Evolutionary conservation across 2,888 invertebrate species (phyloP).

Genomic region (Entomobrya proxima): DNA sequence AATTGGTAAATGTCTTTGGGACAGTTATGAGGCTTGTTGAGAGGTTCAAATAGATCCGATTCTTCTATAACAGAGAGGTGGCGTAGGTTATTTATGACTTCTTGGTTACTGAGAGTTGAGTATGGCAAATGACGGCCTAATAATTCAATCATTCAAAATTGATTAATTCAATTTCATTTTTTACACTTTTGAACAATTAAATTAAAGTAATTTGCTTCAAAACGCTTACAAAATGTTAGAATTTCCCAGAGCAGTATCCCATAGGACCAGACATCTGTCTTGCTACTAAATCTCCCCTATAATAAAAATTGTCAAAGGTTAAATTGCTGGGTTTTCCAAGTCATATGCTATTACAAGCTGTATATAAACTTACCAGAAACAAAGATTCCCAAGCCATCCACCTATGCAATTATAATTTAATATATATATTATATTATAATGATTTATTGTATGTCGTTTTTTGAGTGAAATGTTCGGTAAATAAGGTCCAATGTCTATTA

Average conservation of each 20-base stretch:
- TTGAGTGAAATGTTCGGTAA: no score
- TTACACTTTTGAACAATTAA: not conserved
- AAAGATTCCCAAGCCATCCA: constrained; percentile 95
- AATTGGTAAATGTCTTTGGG: constrained; percentile 90
- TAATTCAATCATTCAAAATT: not conserved
- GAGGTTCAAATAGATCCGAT: constrained; percentile 78
- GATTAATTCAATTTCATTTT: not conserved
- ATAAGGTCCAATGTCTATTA: not conserved
- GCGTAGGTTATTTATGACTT: constrained; percentile 85
- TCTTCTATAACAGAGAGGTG: constrained; percentile 82
- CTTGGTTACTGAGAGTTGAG: constrained; percentile 85
- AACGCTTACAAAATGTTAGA: constrained; percentile 85
- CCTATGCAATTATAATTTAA: no score
- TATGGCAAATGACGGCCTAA: constrained; percentile 82
- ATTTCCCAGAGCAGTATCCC: constrained; percentile 93
- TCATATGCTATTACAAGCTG: no score
- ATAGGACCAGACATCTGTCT: constrained; percentile 94
- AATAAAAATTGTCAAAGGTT: constrained; percentile 16
- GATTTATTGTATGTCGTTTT: not conserved
- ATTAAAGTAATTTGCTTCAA: constrained; percentile 79
- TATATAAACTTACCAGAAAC: constrained; percentile 81
- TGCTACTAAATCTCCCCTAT: constrained; percentile 91
- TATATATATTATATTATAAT: no score
- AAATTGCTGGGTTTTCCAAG: no score
- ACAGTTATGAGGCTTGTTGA: constrained; percentile 85